phyloP scores from a whole-genome alignment of 2,797 vertebrate species.

The Kryptopterus vitreolus region DNA sequence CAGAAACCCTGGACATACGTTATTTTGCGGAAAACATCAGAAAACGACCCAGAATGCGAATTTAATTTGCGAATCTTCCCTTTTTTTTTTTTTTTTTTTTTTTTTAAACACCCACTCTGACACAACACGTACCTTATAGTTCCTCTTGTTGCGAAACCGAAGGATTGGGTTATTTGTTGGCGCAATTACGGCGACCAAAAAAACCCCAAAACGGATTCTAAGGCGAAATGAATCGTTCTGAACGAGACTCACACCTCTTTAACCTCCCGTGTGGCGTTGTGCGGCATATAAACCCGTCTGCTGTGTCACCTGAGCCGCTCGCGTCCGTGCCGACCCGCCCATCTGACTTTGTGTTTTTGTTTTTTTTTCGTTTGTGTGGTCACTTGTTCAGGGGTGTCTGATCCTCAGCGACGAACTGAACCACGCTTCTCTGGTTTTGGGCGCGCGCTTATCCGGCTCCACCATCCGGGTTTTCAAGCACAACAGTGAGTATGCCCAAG shows the following conservation, averaged over 20 bases:
- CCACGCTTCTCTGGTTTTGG: constrained; percentile 89
- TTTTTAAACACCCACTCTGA: background rate
- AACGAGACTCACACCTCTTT: background rate
- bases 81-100: too few species aligned
- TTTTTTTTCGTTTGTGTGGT: background rate
- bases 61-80: constrained; percentile 18
- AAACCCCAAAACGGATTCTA: too few species aligned
- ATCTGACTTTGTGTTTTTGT: constrained; percentile 13
- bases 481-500: constrained; percentile 83
- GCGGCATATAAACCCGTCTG: background rate
- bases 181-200: background rate
- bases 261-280: background rate
- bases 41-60: too few species aligned
- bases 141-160: background rate
- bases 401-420: constrained; percentile 95
- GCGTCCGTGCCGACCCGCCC: background rate
- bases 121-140: background rate
- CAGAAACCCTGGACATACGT: too few species aligned
- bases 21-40: too few species aligned
- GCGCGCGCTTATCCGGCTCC: constrained; percentile 88
- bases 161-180: too few species aligned
- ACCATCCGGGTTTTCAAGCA: constrained; percentile 93
- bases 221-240: background rate
- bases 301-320: background rate
- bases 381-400: constrained; percentile 82